A percentile compares a stretch with the other conserved stretches of the same genome.
These are phyloP conservation scores for Sarcoramphus papa DNA, from an alignment of 2,797 vertebrate genomes.

Conservation along the genomic window DNA sequence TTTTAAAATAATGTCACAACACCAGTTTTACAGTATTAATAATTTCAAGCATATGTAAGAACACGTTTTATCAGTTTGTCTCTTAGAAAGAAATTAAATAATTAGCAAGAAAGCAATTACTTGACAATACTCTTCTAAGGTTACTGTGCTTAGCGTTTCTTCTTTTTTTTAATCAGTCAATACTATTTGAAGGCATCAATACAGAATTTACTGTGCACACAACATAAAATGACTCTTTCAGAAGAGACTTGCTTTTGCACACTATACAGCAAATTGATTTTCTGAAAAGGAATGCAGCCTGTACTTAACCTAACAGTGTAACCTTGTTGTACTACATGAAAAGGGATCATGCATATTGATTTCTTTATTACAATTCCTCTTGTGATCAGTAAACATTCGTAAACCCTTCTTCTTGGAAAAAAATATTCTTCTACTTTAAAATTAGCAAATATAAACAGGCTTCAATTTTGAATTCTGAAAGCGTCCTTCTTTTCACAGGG, in stretches of 20 bases:
- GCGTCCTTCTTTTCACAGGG: neutral
- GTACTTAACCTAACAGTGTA: slow-evolving; percentile 98
- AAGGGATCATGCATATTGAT: slow-evolving; percentile 95
- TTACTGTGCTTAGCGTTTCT: slow-evolving; percentile 36
- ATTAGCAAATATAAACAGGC: neutral
- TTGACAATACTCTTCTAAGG: slow-evolving; percentile 31
- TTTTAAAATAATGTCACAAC: slow-evolving; percentile 17
- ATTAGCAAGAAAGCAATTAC: slow-evolving; percentile 28
- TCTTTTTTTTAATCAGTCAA: slow-evolving; percentile 67
- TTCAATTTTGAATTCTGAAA: neutral
- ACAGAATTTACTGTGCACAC: slow-evolving; percentile 71
- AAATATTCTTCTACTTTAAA: slow-evolving; percentile 36
- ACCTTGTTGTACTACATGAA: slow-evolving; percentile 90
- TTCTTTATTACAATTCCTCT: slow-evolving; percentile 85
- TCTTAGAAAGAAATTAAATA: slow-evolving; percentile 40
- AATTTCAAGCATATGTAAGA: slow-evolving; percentile 2
- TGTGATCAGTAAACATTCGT: slow-evolving; percentile 79
- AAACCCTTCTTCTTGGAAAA: slow-evolving; percentile 65
- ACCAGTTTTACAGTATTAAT: neutral
- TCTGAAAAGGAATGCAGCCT: slow-evolving; percentile 91
- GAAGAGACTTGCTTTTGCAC: slow-evolving; percentile 76
- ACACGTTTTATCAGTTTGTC: neutral
- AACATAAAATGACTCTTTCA: slow-evolving; percentile 85
- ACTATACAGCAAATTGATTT: slow-evolving; percentile 94
- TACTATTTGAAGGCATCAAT: slow-evolving; percentile 73